Evolutionary conservation across 2,888 invertebrate species (phyloP), one percentile per base, ranked within the genome.

Genomic region (Odiellus spinosus): DNA sequence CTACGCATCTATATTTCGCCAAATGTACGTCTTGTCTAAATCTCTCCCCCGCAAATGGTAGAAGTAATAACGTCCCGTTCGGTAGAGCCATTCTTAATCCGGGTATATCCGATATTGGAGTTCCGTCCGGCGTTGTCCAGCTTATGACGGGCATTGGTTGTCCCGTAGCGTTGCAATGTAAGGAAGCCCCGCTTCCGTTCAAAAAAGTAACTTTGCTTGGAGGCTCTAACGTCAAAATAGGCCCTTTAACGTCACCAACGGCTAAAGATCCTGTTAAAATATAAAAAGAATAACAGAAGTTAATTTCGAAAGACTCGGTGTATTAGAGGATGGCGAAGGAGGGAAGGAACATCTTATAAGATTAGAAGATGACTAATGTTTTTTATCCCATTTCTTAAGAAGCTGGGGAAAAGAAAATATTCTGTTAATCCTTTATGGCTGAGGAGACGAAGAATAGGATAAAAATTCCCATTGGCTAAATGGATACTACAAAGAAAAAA

Each of bases 21-120:
- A 48, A 43, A 33, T 53, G 53, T 8, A 53, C 46, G 33, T 53
- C 53, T 47, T 53, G 53, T 17, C 53, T 35, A 40, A 51, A 53
- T 8, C 86, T 85, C 67, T 86, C 85, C 41, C 87, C 87, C 50
- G 87, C 78, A 75, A 93, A 93, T 21, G 91, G 88, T 51, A 87
- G 87, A 66, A 93, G 90, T 43, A 87, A 82, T 60, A 93, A 71
- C 63, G 90, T 90, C 62, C 91, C 91, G 67, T 91, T 53, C 5
- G 51, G 45, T 14, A 52, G 45, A 8, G 52, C 33, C 3, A 51
- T 41, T n/a, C 55, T 44, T 4, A 55, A 40, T 6, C 54, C 55
- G 10, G 55, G 48, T 3, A 55, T 35, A 40, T 53, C 53, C 14
- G 44, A 36, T 2, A 50, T 48, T 6, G 46, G 19, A 21, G 49